A percentile compares a stretch with the other conserved stretches of the same genome.
phyloP scores from a whole-genome alignment of 1,140 invertebrate species.

The Neodiprion virginianus region DNA sequence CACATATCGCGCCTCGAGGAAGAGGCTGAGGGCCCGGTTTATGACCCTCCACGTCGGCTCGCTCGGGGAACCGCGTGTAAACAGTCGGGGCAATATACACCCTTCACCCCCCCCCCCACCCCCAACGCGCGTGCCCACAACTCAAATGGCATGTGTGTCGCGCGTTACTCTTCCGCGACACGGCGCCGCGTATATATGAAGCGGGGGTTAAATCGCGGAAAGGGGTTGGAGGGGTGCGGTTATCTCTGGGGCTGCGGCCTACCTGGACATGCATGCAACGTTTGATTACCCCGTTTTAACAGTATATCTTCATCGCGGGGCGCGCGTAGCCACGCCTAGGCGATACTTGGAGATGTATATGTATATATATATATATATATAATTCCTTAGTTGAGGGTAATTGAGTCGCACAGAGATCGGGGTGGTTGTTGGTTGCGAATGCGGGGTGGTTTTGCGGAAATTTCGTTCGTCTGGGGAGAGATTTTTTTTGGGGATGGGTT shows the following conservation, averaged over 20 bases:
- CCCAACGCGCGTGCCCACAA: neutral
- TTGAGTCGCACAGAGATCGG: neutral
- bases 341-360: neutral
- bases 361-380: too few relatives aligned
- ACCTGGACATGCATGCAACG: neutral
- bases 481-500: too few relatives aligned
- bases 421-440: too few relatives aligned
- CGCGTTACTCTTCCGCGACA: slow-evolving; percentile 2
- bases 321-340: neutral
- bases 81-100: neutral
- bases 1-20: too few relatives aligned
- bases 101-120: neutral
- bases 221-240: neutral
- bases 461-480: too few relatives aligned
- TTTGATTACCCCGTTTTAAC: neutral
- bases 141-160: neutral
- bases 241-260: neutral
- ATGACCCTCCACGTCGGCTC: too few relatives aligned
- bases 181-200: neutral
- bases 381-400: neutral
- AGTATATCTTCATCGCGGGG: neutral
- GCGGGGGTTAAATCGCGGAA: neutral
- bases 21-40: too few relatives aligned
- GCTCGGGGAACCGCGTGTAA: too few relatives aligned
- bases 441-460: too few relatives aligned